phyloP scores from a whole-genome alignment of 1,140 invertebrate genomes.

The Littorina saxatilis region DNA sequence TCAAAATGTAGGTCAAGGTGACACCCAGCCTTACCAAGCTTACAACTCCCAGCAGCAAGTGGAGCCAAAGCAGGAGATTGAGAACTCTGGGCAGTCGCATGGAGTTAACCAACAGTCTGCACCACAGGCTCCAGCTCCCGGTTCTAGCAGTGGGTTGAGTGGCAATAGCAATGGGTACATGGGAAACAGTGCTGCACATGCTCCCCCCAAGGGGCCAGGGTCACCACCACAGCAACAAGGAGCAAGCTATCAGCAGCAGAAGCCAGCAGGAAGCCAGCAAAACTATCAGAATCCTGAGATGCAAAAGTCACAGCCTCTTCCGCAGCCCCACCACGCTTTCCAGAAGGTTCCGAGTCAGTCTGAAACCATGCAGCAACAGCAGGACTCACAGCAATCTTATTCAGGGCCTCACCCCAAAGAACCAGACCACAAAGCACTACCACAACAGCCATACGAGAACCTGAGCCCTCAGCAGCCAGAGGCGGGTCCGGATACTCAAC shows the following conservation, averaged over 20 bases:
- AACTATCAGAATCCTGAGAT: too few relatives aligned
- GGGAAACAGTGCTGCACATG: too few relatives aligned
- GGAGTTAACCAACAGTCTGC: background rate
- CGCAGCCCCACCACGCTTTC: background rate
- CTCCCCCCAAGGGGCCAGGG: background rate
- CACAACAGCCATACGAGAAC: background rate
- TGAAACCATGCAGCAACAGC: background rate
- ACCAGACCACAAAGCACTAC: background rate
- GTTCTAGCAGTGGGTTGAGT: too few relatives aligned
- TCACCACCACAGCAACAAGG: background rate
- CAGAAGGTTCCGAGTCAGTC: background rate
- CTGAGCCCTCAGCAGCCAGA: background rate
- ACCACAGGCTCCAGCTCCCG: background rate
- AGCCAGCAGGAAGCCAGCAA: too few relatives aligned
- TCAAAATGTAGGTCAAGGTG: background rate
- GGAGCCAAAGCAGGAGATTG: background rate
- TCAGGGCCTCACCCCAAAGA: background rate
- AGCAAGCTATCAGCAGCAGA: conserved; percentile 12
- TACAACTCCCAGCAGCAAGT: background rate
- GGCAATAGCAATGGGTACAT: too few relatives aligned
- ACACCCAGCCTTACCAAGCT: background rate
- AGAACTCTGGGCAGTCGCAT: background rate
- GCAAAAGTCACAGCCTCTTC: background rate
- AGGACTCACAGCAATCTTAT: background rate
- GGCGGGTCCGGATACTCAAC: background rate